These are phyloP conservation scores for Meteorus sp. DNA, from an alignment of 1,140 invertebrate species.

Conservation along the genomic window DNA sequence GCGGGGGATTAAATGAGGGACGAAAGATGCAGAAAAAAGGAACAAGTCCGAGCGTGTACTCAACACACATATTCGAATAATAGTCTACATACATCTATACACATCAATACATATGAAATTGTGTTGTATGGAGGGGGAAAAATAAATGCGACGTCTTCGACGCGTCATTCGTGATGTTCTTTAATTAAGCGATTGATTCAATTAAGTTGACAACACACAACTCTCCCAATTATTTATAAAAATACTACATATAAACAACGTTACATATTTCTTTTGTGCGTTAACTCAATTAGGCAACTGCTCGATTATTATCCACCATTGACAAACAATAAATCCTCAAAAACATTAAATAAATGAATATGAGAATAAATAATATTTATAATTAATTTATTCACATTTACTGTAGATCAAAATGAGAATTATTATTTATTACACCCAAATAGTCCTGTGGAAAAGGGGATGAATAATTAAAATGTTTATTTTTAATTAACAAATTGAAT, in stretches of 20 bases:
- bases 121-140: neutral
- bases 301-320: neutral
- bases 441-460: no score
- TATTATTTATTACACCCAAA: no score
- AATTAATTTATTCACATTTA: no score
- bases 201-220: slow-evolving; percentile 9
- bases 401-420: no score
- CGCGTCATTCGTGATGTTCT: slow-evolving; percentile 25
- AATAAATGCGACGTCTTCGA: slow-evolving; percentile 17
- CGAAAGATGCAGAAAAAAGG: neutral
- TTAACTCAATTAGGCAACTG: slow-evolving; percentile 3
- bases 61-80: no score
- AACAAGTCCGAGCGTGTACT: no score
- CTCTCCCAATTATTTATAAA: neutral
- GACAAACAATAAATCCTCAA: neutral
- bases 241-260: no score
- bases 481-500: no score
- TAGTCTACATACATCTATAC: no score
- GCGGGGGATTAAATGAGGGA: slow-evolving; percentile 14
- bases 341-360: neutral
- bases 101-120: no score
- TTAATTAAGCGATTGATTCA: slow-evolving; percentile 26
- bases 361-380: no score
- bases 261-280: slow-evolving; percentile 1
- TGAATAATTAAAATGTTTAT: no score